Percentiles rank a stretch among this genome's conserved stretches.
Evolutionary conservation across 2,888 invertebrate genomes (phyloP).

Genomic region (Entomobrya multifasciata): DNA sequence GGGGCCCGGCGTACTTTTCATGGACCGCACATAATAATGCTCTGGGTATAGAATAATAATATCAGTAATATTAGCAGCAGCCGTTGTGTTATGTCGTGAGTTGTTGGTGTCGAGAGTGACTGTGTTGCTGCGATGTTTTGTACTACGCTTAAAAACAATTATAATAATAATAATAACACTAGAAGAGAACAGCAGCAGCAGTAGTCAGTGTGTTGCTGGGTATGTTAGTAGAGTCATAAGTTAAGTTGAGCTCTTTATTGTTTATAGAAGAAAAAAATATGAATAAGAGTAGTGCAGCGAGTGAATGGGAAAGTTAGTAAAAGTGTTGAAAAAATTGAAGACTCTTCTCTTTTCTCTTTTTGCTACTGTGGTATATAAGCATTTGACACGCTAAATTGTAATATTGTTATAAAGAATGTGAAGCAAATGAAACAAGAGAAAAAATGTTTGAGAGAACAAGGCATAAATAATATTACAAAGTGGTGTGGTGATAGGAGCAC

Average conservation of each 20-base stretch:
- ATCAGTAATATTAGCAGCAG: slow-evolving; percentile 22
- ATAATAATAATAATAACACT: slow-evolving; percentile 20
- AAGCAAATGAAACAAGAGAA: slow-evolving; percentile 42
- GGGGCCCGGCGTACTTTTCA: slow-evolving; percentile 59
- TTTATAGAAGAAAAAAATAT: slow-evolving; percentile 3
- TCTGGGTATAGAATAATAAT: not conserved
- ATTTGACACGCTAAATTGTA: slow-evolving; percentile 42
- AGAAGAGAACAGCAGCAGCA: not conserved
- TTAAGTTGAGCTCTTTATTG: slow-evolving; percentile 29
- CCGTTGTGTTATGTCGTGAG: slow-evolving; percentile 5
- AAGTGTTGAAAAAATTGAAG: slow-evolving; percentile 40
- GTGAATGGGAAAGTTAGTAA: slow-evolving; percentile 18
- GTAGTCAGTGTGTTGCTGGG: not conserved
- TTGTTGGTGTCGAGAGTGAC: slow-evolving; percentile 44
- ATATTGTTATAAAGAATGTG: slow-evolving; percentile 25
- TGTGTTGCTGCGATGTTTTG: not conserved
- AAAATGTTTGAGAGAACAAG: slow-evolving; percentile 31
- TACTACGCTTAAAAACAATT: slow-evolving; percentile 36
- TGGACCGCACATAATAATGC: slow-evolving; percentile 29
- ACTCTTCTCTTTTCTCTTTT: not conserved
- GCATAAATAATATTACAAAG: slow-evolving; percentile 47
- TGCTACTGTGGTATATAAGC: not conserved
- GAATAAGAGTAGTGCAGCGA: slow-evolving; percentile 26
- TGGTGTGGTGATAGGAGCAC: slow-evolving; percentile 21
- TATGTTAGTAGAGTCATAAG: slow-evolving; percentile 10